These are phyloP conservation scores for Antechinus flavipes DNA, from an alignment of 2,113 vertebrate species.

Conservation along the genomic window DNA sequence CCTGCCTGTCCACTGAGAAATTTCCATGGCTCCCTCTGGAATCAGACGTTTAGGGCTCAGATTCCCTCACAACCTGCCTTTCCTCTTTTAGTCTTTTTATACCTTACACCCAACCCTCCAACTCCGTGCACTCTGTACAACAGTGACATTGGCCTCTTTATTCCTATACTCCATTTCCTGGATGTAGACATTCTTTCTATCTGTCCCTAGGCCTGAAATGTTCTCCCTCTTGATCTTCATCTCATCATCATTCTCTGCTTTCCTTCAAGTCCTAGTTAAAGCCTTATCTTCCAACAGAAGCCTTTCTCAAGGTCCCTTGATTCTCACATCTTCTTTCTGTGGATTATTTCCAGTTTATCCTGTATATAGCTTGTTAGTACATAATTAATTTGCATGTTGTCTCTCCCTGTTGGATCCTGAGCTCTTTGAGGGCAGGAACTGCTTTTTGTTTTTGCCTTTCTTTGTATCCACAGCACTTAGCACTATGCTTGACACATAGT, in stretches of 20 bases:
- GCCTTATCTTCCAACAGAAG: neutral
- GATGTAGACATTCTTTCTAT: neutral
- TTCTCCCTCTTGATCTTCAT: neutral
- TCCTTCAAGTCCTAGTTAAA: neutral
- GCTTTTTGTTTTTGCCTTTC: neutral
- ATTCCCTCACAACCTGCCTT: neutral
- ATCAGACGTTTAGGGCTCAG: neutral
- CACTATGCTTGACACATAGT: neutral
- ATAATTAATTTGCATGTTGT: neutral
- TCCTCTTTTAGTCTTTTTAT: neutral
- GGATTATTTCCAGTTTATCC: neutral
- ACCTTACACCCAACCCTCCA: rapidly evolving
- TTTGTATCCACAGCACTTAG: neutral
- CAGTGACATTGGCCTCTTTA: neutral
- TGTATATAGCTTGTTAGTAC: neutral
- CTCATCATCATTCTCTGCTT: neutral
- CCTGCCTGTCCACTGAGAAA: neutral
- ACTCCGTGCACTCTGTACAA: neutral
- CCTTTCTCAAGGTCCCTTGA: neutral
- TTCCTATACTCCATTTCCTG: neutral
- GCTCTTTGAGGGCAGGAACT: neutral
- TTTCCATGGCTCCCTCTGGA: neutral
- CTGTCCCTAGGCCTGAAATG: neutral
- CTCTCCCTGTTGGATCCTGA: neutral
- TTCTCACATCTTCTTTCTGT: neutral